Conservation (phyloP, 1,140 invertebrate genomes). For the Ceratitis capitata region DNA sequence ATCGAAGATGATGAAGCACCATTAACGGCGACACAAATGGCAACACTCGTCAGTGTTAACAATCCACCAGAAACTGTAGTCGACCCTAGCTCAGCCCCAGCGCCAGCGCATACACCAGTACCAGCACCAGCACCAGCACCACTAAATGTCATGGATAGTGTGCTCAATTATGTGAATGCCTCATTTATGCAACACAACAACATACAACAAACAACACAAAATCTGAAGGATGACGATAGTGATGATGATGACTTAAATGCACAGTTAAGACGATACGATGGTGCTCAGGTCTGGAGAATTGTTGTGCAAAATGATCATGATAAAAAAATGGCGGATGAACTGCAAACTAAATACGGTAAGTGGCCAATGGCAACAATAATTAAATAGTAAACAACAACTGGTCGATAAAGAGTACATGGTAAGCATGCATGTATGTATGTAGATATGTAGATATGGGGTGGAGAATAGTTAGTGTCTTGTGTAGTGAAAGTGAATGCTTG, state of each 20-base stretch:
- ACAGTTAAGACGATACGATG: slow-evolving; percentile 66
- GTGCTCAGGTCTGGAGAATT: slow-evolving; percentile 70
- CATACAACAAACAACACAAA: slow-evolving; percentile 41
- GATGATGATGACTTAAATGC: slow-evolving; percentile 47
- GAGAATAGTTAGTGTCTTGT: not conserved
- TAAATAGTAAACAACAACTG: slow-evolving; percentile 25
- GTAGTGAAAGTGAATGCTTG: slow-evolving; percentile 8
- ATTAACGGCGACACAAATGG: not conserved
- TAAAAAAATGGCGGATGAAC: slow-evolving; percentile 57
- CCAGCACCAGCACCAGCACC: slow-evolving; percentile 13
- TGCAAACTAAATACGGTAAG: slow-evolving; percentile 62
- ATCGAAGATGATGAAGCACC: slow-evolving; percentile 7
- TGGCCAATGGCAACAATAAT: slow-evolving; percentile 28
- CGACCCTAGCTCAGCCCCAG: too few species aligned
- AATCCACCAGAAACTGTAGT: slow-evolving; percentile 2
- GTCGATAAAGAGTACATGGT: not conserved
- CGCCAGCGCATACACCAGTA: not conserved
- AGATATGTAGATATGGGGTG: not conserved
- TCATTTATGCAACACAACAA: slow-evolving; percentile 52
- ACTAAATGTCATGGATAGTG: slow-evolving; percentile 51
- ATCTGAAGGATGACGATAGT: not conserved
- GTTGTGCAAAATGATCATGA: slow-evolving; percentile 64
- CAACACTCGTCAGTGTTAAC: slow-evolving; percentile 20
- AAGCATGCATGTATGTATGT: not conserved
- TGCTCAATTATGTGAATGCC: slow-evolving; percentile 62